phyloP scores from a whole-genome alignment of 2,888 invertebrate species.

The Argyresthia albistria region DNA sequence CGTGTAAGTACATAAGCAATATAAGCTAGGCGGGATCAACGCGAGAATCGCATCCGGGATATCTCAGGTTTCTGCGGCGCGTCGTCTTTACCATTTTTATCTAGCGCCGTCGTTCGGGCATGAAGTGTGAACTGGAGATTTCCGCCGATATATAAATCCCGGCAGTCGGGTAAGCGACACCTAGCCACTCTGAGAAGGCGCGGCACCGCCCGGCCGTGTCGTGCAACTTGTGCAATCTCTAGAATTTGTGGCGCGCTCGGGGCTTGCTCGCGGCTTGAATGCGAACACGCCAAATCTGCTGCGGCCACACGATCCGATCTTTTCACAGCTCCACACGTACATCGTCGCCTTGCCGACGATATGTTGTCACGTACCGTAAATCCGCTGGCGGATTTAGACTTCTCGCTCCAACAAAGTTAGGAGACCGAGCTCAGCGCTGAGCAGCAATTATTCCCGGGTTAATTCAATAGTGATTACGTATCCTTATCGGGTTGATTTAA shows the following conservation, averaged over 20 bases:
- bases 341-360: not conserved
- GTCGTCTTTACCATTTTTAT: constrained; percentile 31
- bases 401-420: not conserved
- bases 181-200: not conserved
- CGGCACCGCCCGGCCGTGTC: constrained; percentile 17
- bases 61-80: constrained; percentile 29
- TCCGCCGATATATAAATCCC: constrained; percentile 61
- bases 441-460: not conserved
- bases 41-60: constrained; percentile 26
- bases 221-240: constrained; percentile 31
- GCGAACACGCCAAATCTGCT: constrained; percentile 39
- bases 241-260: constrained; percentile 50
- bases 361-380: constrained; percentile 4
- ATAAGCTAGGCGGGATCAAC: constrained; percentile 3
- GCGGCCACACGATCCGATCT: constrained; percentile 5
- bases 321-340: constrained; percentile 6
- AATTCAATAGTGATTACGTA: not conserved
- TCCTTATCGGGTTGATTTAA: not conserved
- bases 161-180: constrained; percentile 11
- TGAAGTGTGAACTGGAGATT: constrained; percentile 56
- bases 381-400: not conserved
- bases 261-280: constrained; percentile 42
- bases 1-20: not conserved
- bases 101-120: constrained; percentile 32
- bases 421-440: too few species aligned